Evolutionary conservation across 2,797 vertebrate species (phyloP), one percentile per base, ranked within the genome.

Genomic region (Gymnoscopelus braueri): DNA sequence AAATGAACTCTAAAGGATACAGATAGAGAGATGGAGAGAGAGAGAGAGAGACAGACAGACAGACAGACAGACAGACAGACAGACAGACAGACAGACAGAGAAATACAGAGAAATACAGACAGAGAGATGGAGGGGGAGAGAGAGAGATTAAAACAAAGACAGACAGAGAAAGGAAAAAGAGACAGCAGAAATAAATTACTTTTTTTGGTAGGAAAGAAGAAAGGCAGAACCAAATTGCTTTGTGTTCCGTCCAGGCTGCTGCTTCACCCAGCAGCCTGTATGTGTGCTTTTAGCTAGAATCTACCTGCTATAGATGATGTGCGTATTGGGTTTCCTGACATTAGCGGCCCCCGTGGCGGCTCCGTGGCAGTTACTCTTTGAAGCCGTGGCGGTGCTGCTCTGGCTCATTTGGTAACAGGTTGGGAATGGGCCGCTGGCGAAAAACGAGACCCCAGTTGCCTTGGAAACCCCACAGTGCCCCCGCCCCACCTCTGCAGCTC

Each of bases 391-490:
- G 65, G 66, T 73, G 84, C 86, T 82, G 78, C 91, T 93, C 90
- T 80, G 76, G 79, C 92, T 96, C 95, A 96, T 97, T 97, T 96
- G 95, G 95, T 95, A 96, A 96, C 96, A 98, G 96, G 95, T 94
- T 97, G 96, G 94, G 95, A 96, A 95, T 96, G 95, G 94, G 93
- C 90, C 92, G 82, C 83, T 84, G 89, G 91, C 92, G 96, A 96
- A 96, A 98, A 96, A 94, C n/a, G 95, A 98, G 92, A 96, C 93
- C 88, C 65, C 78, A 47, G 95, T 97, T 92, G 88, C 94, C 93
- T 88, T 88, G 94, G 95, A 91, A 94, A 96, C 95, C 84, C 19
- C 19, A 19, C 19, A 84, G 82, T 83, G 77, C 84, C 57, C 57
- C 81, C 86, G 88, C 87, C 92, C 91, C 86, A 90, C 90, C 87